Percentiles rank a stretch among this genome's conserved stretches.
Conservation (phyloP, 2,888 invertebrate genomes). For the Drosophila melanosoma region DNA sequence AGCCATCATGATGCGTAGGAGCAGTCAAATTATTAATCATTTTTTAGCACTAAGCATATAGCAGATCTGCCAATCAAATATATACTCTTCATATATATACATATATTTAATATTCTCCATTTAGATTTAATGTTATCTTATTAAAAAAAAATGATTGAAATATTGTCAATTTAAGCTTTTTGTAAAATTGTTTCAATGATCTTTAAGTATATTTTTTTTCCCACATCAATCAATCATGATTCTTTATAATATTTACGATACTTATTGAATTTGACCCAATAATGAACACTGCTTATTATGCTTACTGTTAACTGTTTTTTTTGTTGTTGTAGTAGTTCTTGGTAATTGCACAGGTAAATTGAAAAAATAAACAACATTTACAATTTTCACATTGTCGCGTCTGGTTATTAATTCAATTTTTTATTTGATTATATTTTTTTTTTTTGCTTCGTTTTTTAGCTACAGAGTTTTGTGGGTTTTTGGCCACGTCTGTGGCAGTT, state of each 20-base stretch:
- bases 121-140: background rate
- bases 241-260: conserved; percentile 9
- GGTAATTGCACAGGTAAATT: conserved; percentile 47
- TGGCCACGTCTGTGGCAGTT: conserved; percentile 71
- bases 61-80: background rate
- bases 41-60: background rate
- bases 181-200: background rate
- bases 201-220: conserved; percentile 17
- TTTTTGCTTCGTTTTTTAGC: conserved; percentile 28
- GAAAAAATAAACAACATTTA: conserved; percentile 36
- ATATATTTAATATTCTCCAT: background rate
- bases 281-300: conserved; percentile 28
- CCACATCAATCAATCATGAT: conserved; percentile 40
- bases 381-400: conserved; percentile 75
- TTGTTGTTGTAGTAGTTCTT: conserved; percentile 28
- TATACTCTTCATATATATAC: background rate
- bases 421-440: conserved; percentile 19
- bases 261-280: conserved; percentile 32
- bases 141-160: background rate
- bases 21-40: conserved; percentile 45
- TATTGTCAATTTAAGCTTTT: background rate
- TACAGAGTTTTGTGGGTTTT: conserved; percentile 74
- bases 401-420: conserved; percentile 70
- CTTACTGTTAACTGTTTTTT: conserved; percentile 24
- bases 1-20: conserved; percentile 42